A percentile compares a stretch with the other conserved stretches of the same genome.
Evolutionary conservation across 1,140 invertebrate genomes (phyloP).

Genomic region (Diorhabda sublineata): DNA sequence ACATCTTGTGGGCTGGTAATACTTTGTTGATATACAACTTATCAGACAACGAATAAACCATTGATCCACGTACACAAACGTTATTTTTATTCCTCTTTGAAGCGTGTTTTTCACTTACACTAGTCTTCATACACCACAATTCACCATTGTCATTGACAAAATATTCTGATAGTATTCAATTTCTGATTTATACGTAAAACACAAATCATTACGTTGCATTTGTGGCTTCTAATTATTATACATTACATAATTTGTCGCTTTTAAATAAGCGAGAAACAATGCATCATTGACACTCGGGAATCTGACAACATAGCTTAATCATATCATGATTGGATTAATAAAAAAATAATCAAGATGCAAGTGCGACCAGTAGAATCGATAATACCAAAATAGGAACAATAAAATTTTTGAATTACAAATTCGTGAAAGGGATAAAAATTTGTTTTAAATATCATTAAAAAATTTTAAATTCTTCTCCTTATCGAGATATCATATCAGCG

Average conservation of each 20-base stretch:
- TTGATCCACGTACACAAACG: too few species aligned
- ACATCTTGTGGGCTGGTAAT: too few species aligned
- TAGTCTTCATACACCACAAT: too few species aligned
- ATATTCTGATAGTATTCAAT: too few species aligned
- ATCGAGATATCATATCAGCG: slow-evolving; percentile 26
- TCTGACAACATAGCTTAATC: neutral
- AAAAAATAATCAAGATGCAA: neutral
- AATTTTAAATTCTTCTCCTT: slow-evolving; percentile 30
- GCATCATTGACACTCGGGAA: neutral
- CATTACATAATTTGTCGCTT: neutral
- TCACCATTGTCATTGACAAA: too few species aligned
- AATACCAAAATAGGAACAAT: slow-evolving; percentile 17
- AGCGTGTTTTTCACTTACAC: too few species aligned
- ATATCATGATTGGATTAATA: neutral
- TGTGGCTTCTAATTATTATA: too few species aligned
- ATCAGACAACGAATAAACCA: too few species aligned
- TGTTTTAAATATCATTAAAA: slow-evolving; percentile 30
- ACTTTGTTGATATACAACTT: too few species aligned
- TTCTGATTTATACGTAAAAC: too few species aligned
- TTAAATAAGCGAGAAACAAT: neutral
- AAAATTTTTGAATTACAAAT: slow-evolving; percentile 35
- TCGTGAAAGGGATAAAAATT: slow-evolving; percentile 30
- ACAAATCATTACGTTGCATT: too few species aligned
- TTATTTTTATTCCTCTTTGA: too few species aligned
- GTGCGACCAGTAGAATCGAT: neutral